Conservation (phyloP, 1,140 invertebrate species). For the Colletes gigas region DNA sequence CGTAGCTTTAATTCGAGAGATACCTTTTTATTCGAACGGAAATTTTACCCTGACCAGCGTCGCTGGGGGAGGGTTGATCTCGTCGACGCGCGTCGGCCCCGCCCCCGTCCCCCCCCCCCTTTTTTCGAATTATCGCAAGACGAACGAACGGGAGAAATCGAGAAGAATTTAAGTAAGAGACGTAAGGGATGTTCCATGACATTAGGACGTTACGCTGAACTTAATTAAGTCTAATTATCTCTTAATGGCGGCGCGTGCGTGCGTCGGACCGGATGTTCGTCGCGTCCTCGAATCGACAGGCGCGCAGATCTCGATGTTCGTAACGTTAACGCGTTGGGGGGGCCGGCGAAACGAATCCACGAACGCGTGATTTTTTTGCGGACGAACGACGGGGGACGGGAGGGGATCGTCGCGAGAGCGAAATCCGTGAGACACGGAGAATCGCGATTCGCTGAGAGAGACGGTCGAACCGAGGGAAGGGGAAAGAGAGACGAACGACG, state of each 20-base stretch:
- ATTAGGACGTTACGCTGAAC: slow-evolving; percentile 68
- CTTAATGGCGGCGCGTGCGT: slow-evolving; percentile 62
- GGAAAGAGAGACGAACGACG: slow-evolving; percentile 13
- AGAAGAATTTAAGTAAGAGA: slow-evolving; percentile 12
- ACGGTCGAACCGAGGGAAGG: background rate
- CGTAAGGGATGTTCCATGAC: slow-evolving; percentile 75
- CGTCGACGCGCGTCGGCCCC: background rate
- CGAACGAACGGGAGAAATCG: background rate
- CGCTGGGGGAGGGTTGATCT: background rate
- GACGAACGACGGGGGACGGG: too few species aligned
- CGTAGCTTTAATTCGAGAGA: too few species aligned
- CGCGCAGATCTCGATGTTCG: background rate
- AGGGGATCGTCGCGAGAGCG: too few species aligned
- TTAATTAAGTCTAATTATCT: slow-evolving; percentile 28
- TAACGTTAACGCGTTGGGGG: too few species aligned
- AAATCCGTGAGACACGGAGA: background rate
- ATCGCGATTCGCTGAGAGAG: background rate
- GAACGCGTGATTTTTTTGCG: background rate
- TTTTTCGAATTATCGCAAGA: slow-evolving; percentile 23
- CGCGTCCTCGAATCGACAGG: slow-evolving; percentile 1
- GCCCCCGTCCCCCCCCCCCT: background rate
- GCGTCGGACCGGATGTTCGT: background rate
- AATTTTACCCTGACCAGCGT: too few species aligned
- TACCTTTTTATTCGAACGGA: too few species aligned
- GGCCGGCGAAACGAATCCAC: too few species aligned